Conservation (phyloP, 1,140 invertebrate genomes). For the Nasonia vitripennis region DNA sequence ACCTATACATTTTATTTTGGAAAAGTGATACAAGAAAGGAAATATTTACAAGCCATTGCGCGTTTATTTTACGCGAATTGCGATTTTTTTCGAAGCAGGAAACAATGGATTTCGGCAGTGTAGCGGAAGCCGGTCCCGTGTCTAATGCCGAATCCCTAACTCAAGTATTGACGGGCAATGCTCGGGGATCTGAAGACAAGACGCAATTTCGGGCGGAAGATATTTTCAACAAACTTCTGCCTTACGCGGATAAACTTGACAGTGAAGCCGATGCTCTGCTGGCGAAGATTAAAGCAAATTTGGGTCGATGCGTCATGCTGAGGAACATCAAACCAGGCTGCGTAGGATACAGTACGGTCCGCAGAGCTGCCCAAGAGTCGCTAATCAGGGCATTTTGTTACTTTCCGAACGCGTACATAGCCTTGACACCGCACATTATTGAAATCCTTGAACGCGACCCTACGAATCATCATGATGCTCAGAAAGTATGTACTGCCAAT, state of each 20-base stretch:
- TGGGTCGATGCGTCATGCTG: constrained; percentile 80
- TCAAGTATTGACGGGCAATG: constrained; percentile 17
- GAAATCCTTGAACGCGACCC: constrained; percentile 78
- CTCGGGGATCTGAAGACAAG: constrained; percentile 33
- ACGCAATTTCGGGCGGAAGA: constrained; percentile 77
- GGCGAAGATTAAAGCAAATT: constrained; percentile 81
- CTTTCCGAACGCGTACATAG: constrained; percentile 79
- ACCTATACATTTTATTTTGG: no score
- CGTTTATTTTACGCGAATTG: background rate
- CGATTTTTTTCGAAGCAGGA: background rate
- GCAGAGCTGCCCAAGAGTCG: constrained; percentile 80
- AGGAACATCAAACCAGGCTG: constrained; percentile 82
- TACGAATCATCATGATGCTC: constrained; percentile 80
- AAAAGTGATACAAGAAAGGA: no score
- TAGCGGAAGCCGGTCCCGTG: constrained; percentile 23
- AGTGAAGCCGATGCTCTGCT: constrained; percentile 79
- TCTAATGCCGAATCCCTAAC: constrained; percentile 15
- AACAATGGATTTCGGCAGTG: constrained; percentile 21
- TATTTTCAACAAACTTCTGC: constrained; percentile 80
- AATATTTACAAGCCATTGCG: no score
- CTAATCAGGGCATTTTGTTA: constrained; percentile 70
- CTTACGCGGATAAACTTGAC: constrained; percentile 81
- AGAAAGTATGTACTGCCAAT: constrained; percentile 76
- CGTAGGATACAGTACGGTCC: constrained; percentile 80
- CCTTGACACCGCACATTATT: constrained; percentile 78